A percentile compares a stretch with the other conserved stretches of the same genome.
These are phyloP conservation scores for Hystrix cristata DNA, from an alignment of 2,113 vertebrate species.

Conservation along the genomic window DNA sequence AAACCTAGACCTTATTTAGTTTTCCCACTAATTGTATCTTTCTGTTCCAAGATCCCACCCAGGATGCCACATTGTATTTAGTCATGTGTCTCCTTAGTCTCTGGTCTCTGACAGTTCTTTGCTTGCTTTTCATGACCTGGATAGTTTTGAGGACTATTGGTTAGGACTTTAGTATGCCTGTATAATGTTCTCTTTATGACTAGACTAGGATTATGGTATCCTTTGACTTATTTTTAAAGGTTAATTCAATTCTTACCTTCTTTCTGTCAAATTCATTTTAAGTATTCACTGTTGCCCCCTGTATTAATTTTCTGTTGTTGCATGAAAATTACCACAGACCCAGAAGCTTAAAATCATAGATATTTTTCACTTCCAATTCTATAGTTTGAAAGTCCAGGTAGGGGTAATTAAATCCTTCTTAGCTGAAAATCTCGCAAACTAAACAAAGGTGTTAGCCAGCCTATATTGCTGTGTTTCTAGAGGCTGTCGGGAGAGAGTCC, in stretches of 20 bases:
- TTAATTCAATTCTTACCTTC: background rate
- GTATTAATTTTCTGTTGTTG: slow-evolving; percentile 20
- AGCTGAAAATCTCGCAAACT: background rate
- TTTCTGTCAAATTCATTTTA: slow-evolving; percentile 51
- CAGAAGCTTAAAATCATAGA: background rate
- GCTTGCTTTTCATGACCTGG: slow-evolving; percentile 8
- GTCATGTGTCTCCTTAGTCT: background rate
- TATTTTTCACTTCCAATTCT: background rate
- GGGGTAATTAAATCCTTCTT: background rate
- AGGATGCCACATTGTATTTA: background rate
- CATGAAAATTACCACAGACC: background rate
- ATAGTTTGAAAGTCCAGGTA: background rate
- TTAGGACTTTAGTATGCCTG: background rate
- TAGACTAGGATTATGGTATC: background rate
- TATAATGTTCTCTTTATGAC: background rate
- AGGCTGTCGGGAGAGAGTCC: background rate
- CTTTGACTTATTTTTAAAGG: background rate
- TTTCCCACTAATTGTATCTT: background rate
- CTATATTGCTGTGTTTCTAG: background rate
- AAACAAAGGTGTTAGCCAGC: background rate
- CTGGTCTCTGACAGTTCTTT: background rate
- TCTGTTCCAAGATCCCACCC: background rate
- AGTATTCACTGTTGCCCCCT: background rate
- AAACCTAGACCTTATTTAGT: background rate
- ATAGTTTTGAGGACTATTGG: background rate